Conservation (phyloP, 1,140 invertebrate genomes). For the Drosophila bocqueti region DNA sequence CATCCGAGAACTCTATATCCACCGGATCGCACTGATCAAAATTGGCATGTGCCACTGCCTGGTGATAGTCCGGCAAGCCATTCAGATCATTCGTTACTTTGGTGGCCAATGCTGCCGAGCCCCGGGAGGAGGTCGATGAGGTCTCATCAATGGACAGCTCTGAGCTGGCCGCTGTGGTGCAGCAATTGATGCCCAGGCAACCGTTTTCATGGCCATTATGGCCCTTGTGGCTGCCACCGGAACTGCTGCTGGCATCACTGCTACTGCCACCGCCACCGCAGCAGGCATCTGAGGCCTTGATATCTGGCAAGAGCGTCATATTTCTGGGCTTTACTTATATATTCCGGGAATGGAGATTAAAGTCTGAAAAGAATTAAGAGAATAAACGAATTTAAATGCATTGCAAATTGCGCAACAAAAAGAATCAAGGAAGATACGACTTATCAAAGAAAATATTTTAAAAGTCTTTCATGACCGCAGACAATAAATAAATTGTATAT, state of each 20-base stretch:
- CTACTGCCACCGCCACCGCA: conserved; percentile 51
- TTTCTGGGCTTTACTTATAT: not conserved
- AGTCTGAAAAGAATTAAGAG: conserved; percentile 24
- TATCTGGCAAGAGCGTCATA: conserved; percentile 82
- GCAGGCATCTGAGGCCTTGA: conserved; percentile 70
- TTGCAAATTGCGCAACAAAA: not conserved
- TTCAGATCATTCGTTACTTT: conserved; percentile 76
- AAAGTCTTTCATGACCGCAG: not conserved
- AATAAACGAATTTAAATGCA: conserved; percentile 4
- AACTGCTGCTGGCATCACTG: conserved; percentile 51
- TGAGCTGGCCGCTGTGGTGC: conserved; percentile 67
- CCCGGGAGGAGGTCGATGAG: conserved; percentile 52
- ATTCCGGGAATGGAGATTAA: not conserved
- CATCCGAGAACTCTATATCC: conserved; percentile 89
- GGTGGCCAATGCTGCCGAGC: conserved; percentile 14
- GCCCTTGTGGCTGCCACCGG: conserved; percentile 33
- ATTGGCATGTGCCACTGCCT: conserved; percentile 54
- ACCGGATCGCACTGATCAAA: conserved; percentile 85
- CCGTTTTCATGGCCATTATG: conserved; percentile 26
- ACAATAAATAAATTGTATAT: not conserved
- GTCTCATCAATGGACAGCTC: conserved; percentile 75
- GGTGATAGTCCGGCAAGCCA: conserved; percentile 45
- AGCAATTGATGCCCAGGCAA: conserved; percentile 75
- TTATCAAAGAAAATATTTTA: conserved; percentile 2
- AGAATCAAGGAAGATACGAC: conserved; percentile 1